Base-by-base conservation (phyloP, 2,113 vertebrate genomes). In the Trematomus loennbergii region DNA sequence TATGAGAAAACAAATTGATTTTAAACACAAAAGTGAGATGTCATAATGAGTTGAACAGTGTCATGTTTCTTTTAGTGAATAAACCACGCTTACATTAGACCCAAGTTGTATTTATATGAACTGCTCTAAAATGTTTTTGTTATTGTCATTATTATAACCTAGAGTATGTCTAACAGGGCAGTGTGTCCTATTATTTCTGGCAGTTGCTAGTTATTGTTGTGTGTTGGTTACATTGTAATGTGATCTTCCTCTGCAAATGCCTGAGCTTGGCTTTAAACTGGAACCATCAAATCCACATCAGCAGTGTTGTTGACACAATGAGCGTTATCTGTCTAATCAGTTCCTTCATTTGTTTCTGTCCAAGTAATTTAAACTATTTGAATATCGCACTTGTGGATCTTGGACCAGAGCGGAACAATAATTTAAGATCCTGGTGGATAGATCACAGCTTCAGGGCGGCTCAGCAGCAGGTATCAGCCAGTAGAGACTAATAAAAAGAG, bases 381-480 rank as follows among this genome's bases (percentile, higher is more conserved):
- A 57, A 87, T 71, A 43, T 73, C 2, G 5, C 46, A 22, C n/a
- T 80, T 85, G 84, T 86, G 77, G 63, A 79, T 84, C 63, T 87
- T 89, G 81, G 87, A 84, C 49, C 49, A 20, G 25, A 40, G 29
- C 15, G 1, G n/a, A 36, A 45, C 63, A 57, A 74, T 83, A 65
- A 81, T 83, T 85, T 76, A 61, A 71, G 43, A 73, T 74, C 54
- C 58, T 13, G 3, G 62, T 66, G 60, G 65, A 78, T 78, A 55
- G 66, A 76, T 87, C 77, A 72, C 72, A 25, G 59, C 45, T 71
- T 65, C 18, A 45, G 79, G 62, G 20, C 11, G 12, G 70, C 68
- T 83, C 72, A 45, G 59, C 63, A 62, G 68, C 72, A 72, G 59
- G 46, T 79, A 75, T 84, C 85, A 77, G 63, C 73, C 87, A 53